Base-by-base conservation (phyloP, 2,113 vertebrate species). In the Limanda limanda region DNA sequence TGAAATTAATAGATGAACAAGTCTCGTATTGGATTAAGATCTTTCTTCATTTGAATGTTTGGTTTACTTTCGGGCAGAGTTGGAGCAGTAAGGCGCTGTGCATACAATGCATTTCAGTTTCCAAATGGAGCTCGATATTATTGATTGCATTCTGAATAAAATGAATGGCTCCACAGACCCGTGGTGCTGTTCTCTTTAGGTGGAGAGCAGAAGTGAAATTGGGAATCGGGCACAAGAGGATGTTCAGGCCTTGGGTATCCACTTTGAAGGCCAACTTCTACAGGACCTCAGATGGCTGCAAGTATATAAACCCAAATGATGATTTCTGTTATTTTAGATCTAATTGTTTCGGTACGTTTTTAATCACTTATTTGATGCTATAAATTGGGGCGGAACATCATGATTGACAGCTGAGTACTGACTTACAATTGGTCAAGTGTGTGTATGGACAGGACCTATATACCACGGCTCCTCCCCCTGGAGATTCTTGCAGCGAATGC, bases 41-140 rank as follows among this genome's bases (percentile, higher is more conserved):
- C 72, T 82, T 86, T 88, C 79, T 87, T 89, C 78, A 85, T 90
- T 87, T 85, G 21, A 61, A 71, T 80, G 47, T 62, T 78, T 82
- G 81, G 84, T 89, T 87, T 83, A 83, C 62, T 78, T 84, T 86
- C 27, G 48, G 45, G 51, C 5, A 3, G 48, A 74, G 74, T 62
- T 24, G 24, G 35, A 52, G 76, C 58, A 82, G 61, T 62, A 55
- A 75, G 75, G 27, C 20, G n/a, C 69, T 48, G 4, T 18, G 40
- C 45, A 58, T 64, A 75, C 78, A 85, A 67, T 45, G 58, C 67
- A 71, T 76, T 73, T 55, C 68, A 40, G 48, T 58, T 85, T 79
- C 72, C 59, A 74, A 69, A 67, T 42, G 59, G 62, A 82, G 79
- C 74, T 91, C 63, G 0, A 88, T 87, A 74, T 55, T 77, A 88